Base-by-base conservation (phyloP, 2,113 vertebrate genomes). In the Myotis davidii region DNA sequence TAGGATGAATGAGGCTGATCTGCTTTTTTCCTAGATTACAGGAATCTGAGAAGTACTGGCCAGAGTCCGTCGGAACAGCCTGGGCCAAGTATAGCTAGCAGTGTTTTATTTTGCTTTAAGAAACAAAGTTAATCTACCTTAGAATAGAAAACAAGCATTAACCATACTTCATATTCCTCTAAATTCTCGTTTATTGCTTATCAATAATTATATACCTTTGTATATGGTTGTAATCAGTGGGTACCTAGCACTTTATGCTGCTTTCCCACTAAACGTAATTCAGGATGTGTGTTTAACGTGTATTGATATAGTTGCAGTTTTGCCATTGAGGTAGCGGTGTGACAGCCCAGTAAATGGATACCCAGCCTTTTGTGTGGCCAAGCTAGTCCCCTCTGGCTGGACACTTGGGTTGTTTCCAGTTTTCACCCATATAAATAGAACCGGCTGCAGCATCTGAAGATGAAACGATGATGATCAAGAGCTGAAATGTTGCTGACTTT, bases 401-500 rank as follows among this genome's bases (percentile, higher is more conserved):
- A 90, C 90, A 56, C 78, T 93, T 92, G 77, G 48, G 54, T 29
- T 9, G 20, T 79, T 70, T 88, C 94, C 87, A 88, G 85, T 29
- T 90, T 74, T 25, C 9, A 3, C 48, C 73, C 13, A 91, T 83
- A 34, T 52, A 86, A 84, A 90, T 34, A 95, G 85, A 52, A 86
- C 42, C 2, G 1, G 25, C 42, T 59, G 32, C 34, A 5, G 54
- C 54, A 23, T 85, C 85, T 90, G 65, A 39, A 67, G 82, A 76
- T 25, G 50, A 73, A 73, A 56, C 59, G 21, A 20, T 14, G 88
- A 74, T n/a, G 84, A 79, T 74, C 34, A 86, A 90, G 92, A 94
- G 64, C 90, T 67, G 92, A 86, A 70, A 93, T 52, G 90, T 67
- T 91, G 88, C 92, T 88, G 94, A 90, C 94, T 96, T 92, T 85